Percentiles rank a stretch among this genome's conserved stretches.
Evolutionary conservation across 2,797 vertebrate species (phyloP).

Genomic region (Gephyroberyx darwinii): DNA sequence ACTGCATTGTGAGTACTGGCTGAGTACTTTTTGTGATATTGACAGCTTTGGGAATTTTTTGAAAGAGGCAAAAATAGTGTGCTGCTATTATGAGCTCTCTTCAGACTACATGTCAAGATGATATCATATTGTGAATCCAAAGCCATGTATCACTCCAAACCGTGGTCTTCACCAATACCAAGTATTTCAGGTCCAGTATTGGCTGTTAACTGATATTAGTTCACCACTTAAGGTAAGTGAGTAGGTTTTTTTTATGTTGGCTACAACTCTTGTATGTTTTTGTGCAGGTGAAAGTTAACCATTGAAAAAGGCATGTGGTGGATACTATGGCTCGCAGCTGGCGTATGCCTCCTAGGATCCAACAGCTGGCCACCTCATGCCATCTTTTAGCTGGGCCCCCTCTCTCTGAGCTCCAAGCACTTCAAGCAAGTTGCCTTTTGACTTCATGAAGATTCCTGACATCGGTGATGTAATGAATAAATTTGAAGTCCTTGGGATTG

Average conservation of each 20-base stretch:
- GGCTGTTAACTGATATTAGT: no score
- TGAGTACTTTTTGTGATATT: no score
- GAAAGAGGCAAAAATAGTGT: no score
- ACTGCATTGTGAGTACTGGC: no score
- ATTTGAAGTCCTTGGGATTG: conserved; percentile 99
- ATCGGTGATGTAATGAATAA: conserved; percentile 99
- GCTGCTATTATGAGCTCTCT: not conserved
- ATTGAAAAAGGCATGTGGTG: conserved; percentile 67
- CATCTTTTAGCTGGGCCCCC: conserved; percentile 64
- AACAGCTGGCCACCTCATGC: conserved; percentile 65
- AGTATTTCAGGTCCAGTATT: no score
- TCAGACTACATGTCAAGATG: not conserved
- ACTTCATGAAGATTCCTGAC: conserved; percentile 98
- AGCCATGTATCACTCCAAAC: not conserved
- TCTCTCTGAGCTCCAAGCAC: conserved; percentile 81
- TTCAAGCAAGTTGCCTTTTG: conserved; percentile 83
- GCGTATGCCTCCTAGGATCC: conserved; percentile 51
- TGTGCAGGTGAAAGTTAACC: conserved; percentile 53
- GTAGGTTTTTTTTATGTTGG: not conserved
- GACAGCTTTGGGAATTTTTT: no score
- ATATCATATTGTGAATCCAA: not conserved
- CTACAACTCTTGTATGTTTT: conserved; percentile 7
- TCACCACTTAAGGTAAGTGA: no score
- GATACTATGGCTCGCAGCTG: conserved; percentile 67
- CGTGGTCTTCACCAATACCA: not conserved